phyloP scores from a whole-genome alignment of 2,113 vertebrate genomes.

The Barnardius zonarius region DNA sequence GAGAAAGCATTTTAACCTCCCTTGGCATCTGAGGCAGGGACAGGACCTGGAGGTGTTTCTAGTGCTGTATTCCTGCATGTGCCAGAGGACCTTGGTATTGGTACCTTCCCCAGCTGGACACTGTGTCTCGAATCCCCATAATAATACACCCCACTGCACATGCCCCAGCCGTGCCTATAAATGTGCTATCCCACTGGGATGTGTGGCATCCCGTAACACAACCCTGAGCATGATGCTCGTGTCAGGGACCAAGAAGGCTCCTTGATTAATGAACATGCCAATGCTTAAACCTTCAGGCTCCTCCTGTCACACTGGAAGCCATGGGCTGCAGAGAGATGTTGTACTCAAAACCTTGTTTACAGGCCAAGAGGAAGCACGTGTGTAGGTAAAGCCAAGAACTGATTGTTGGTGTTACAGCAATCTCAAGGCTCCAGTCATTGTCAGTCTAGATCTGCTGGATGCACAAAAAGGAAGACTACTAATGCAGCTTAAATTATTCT shows the following conservation, averaged over 20 bases:
- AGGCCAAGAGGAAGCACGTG: neutral
- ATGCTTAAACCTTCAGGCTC: neutral
- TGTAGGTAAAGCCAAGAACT: neutral
- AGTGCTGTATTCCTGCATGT: neutral
- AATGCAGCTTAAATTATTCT: neutral
- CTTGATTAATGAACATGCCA: neutral
- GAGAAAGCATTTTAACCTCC: neutral
- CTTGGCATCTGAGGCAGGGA: neutral
- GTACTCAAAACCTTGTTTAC: neutral
- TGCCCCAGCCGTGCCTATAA: neutral
- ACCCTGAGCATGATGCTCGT: accelerated
- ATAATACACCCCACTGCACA: neutral
- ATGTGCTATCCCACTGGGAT: accelerated
- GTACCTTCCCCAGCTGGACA: accelerated
- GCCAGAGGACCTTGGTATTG: neutral
- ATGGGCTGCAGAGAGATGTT: neutral
- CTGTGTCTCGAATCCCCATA: accelerated
- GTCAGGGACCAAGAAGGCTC: neutral
- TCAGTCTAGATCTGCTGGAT: neutral
- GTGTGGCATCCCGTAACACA: neutral
- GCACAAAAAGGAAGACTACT: neutral
- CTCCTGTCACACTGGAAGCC: neutral
- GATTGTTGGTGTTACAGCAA: neutral
- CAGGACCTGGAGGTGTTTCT: neutral
- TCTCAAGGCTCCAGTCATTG: neutral